Evolutionary conservation across 2,113 vertebrate genomes (phyloP), one percentile per base, ranked within the genome.

Genomic region (Struthio camelus): DNA sequence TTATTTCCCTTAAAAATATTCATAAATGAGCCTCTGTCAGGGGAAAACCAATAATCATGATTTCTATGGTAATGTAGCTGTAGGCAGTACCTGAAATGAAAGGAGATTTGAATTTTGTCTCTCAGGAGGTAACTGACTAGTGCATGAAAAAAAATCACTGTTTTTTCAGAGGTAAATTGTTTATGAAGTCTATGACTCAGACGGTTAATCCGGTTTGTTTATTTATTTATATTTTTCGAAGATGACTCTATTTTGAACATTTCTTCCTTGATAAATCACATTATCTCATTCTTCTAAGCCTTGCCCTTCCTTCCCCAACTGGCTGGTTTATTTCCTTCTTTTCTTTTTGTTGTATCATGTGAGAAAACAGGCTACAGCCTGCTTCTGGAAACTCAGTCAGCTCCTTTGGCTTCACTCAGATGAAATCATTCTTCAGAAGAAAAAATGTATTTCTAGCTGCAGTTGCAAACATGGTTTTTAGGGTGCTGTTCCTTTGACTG

Each of bases 51-150:
- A 84, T 75, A 79, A 73, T 53, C 18, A 51, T 54, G 14, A 82
- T 82, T 96, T 94, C 62, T 85, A 54, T 70, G 59, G 20, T 70
- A 89, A 93, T 42, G 18, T 50, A 87, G 84, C 79, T 36, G 58
- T 85, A 62, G 53, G 42, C 79, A 85, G 66, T 73, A 87, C 66
- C 71, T 85, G 58, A 94, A 95, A 85, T 53, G 36, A 89, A 89
- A 89, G n/a, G 40, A 77, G 83, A 86, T 78, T 80, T 50, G 20
- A 79, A 85, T 87, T 62, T 81, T 89, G 16, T 34, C 42, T 86
- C 90, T 86, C 61, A 84, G 85, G 85, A 90, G 24, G 38, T 22
- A 83, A 59, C 18, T 71, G 54, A 87, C 42, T 78, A 80, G 90
- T 58, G 27, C 30, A 27, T 59, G 36, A 32, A 79, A 72, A 54